Conservation (phyloP, 2,888 invertebrate genomes). For the Erebia ligea region DNA sequence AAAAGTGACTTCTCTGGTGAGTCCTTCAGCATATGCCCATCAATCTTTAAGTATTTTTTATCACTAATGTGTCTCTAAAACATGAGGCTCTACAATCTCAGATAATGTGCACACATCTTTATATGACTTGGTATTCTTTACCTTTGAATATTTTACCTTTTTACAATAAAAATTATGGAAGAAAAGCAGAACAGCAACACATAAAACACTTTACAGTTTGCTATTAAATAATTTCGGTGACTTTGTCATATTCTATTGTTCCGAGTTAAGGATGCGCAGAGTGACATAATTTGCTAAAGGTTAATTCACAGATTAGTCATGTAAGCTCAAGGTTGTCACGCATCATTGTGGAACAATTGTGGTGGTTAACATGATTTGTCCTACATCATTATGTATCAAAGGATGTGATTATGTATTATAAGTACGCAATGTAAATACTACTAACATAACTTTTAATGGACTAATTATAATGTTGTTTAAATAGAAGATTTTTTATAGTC, state of each 20-base stretch:
- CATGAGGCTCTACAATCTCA: too few species aligned
- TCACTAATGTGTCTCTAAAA: too few species aligned
- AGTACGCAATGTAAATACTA: conserved; percentile 13
- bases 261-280: conserved; percentile 32
- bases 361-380: conserved; percentile 35
- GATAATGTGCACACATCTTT: too few species aligned
- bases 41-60: too few species aligned
- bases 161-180: too few species aligned
- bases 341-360: conserved; percentile 34
- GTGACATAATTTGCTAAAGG: conserved; percentile 45
- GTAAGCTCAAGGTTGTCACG: conserved; percentile 33
- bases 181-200: too few species aligned
- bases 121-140: too few species aligned
- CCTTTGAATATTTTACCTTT: too few species aligned
- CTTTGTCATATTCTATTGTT: conserved; percentile 31
- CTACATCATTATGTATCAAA: conserved; percentile 33
- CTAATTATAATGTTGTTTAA: conserved; percentile 17
- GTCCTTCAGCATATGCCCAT: too few species aligned
- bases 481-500: not conserved
- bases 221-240: conserved; percentile 7
- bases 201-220: too few species aligned
- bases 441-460: conserved; percentile 10
- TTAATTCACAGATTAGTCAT: conserved; percentile 48
- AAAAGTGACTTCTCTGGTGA: too few species aligned
- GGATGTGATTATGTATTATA: too few species aligned